Evolutionary conservation across 1,140 invertebrate genomes (phyloP).

Genomic region (Drosophila truncata): DNA sequence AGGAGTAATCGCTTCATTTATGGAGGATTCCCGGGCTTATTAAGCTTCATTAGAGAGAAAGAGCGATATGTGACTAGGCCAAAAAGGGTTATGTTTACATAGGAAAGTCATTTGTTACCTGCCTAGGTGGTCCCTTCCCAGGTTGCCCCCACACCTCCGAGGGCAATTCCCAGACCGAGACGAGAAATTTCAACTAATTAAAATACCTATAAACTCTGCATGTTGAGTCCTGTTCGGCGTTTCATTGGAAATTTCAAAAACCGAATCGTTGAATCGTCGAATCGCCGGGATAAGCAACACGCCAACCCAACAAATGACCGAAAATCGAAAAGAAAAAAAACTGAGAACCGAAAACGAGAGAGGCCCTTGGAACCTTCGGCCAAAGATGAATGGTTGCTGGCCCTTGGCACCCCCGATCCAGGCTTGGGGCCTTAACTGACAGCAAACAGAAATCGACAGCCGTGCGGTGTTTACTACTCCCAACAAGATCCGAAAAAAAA

Average conservation of each 20-base stretch:
- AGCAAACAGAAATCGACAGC: slow-evolving; percentile 80
- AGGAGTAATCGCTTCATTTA: slow-evolving; percentile 77
- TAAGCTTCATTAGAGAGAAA: slow-evolving; percentile 67
- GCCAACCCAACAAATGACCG: slow-evolving; percentile 63
- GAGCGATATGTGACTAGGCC: slow-evolving; percentile 12
- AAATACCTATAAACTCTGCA: slow-evolving; percentile 76
- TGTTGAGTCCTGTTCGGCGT: slow-evolving; percentile 74
- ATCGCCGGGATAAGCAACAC: slow-evolving; percentile 73
- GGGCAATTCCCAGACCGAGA: slow-evolving; percentile 14
- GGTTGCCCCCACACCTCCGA: not conserved
- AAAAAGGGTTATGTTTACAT: slow-evolving; percentile 52
- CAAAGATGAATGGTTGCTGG: slow-evolving; percentile 76
- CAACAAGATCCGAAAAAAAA: slow-evolving; percentile 66
- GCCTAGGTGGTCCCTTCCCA: slow-evolving; percentile 55
- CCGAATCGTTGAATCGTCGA: slow-evolving; percentile 30
- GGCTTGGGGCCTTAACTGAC: slow-evolving; percentile 56
- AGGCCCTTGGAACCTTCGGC: slow-evolving; percentile 69
- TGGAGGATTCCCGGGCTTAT: slow-evolving; percentile 67
- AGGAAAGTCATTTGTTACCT: slow-evolving; percentile 38
- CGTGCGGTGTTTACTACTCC: slow-evolving; percentile 74
- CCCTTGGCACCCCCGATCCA: not conserved
- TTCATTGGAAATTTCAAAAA: slow-evolving; percentile 75
- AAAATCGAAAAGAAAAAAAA: slow-evolving; percentile 23
- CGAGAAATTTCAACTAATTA: slow-evolving; percentile 74
- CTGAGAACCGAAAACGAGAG: slow-evolving; percentile 27